A percentile compares a stretch with the other conserved stretches of the same genome.
Evolutionary conservation across 2,797 vertebrate species (phyloP).

Genomic region (Liasis olivaceus): DNA sequence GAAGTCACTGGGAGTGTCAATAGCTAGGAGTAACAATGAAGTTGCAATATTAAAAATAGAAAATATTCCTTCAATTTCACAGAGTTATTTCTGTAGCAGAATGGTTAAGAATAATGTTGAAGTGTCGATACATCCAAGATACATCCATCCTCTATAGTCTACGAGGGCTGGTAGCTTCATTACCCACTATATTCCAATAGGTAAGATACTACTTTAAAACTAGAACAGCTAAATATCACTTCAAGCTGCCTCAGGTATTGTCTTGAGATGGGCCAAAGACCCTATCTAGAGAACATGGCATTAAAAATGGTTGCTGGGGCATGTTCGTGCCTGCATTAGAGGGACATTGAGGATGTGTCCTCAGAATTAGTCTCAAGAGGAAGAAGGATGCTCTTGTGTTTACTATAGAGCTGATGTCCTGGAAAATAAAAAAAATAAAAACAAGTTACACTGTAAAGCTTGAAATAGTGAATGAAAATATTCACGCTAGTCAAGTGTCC

Average conservation of each 20-base stretch:
- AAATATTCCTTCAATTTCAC: background rate
- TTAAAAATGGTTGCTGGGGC: background rate
- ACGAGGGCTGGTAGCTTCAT: background rate
- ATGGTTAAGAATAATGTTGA: background rate
- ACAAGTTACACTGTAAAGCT: background rate
- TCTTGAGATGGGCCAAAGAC: background rate
- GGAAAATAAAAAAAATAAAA: background rate
- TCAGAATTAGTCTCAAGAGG: background rate
- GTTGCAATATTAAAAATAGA: background rate
- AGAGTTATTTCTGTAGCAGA: background rate
- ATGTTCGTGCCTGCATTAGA: background rate
- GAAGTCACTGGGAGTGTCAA: background rate
- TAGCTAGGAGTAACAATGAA: background rate
- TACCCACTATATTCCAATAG: background rate
- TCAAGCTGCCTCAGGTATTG: background rate
- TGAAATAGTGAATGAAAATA: constrained; percentile 40
- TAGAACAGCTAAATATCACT: background rate
- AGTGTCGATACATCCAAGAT: background rate
- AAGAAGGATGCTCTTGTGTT: background rate
- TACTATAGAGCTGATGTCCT: constrained; percentile 4
- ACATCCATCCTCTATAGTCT: background rate
- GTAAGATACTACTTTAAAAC: background rate
- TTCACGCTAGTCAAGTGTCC: constrained; percentile 60
- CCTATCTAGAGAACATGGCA: background rate
- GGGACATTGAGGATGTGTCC: background rate